Conservation (phyloP, 2,797 vertebrate species). For the Acomys russatus region DNA sequence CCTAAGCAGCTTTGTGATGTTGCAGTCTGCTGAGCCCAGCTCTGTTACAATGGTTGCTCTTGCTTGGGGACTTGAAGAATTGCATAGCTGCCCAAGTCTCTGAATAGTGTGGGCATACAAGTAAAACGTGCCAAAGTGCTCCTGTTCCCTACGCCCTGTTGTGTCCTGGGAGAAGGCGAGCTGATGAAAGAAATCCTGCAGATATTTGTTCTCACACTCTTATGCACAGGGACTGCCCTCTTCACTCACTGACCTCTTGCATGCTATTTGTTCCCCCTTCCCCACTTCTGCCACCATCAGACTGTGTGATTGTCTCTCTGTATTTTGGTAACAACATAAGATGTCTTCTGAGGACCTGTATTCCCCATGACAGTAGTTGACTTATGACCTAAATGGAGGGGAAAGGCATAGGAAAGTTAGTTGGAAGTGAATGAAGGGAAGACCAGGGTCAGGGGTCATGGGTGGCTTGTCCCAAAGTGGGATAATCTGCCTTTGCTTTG, state of each 20-base stretch:
- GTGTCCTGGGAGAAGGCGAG: not conserved
- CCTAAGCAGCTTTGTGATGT: not conserved
- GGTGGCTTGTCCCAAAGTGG: not conserved
- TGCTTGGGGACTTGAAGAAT: not conserved
- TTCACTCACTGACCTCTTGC: not conserved
- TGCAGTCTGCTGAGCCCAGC: not conserved
- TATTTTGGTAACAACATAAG: constrained; percentile 54
- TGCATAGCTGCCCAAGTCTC: not conserved
- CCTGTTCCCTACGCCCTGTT: not conserved
- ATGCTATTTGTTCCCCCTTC: not conserved
- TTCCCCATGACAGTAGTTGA: not conserved
- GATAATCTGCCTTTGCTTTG: constrained; percentile 69
- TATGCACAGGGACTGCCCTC: not conserved
- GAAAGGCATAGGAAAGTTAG: constrained; percentile 14
- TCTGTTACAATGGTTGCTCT: not conserved
- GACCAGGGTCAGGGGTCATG: not conserved
- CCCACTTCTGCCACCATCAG: not conserved
- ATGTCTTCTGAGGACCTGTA: constrained; percentile 39
- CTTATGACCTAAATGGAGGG: not conserved
- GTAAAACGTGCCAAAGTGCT: not conserved
- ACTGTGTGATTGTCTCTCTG: not conserved
- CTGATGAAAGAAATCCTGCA: not conserved
- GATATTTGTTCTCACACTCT: not conserved
- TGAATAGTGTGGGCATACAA: not conserved
- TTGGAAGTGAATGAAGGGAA: not conserved